Evolutionary conservation across 1,140 invertebrate species (phyloP).

Genomic region (Drosophila lacteicornis): DNA sequence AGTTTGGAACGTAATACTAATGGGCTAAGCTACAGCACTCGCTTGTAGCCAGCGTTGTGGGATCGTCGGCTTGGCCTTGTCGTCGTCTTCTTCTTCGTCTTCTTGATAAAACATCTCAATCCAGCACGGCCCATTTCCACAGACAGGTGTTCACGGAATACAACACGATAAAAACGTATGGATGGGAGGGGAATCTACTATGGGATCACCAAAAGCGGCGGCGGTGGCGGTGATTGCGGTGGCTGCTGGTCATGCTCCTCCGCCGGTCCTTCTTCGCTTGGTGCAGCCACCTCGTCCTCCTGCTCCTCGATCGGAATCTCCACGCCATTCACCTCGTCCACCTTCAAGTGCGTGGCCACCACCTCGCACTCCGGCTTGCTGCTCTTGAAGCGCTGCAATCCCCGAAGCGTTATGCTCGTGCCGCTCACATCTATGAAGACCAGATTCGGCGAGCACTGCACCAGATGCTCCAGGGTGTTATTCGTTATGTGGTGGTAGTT

Average conservation of each 20-base stretch:
- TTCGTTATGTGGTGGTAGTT: slow-evolving; percentile 89
- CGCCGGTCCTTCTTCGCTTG: slow-evolving; percentile 12
- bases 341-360: slow-evolving; percentile 84
- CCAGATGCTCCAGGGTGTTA: slow-evolving; percentile 87
- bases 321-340: slow-evolving; percentile 1
- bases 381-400: slow-evolving; percentile 86
- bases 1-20: slow-evolving; percentile 38
- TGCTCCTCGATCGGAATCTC: slow-evolving; percentile 4
- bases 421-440: slow-evolving; percentile 87
- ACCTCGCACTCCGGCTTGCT: slow-evolving; percentile 86
- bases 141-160: slow-evolving; percentile 19
- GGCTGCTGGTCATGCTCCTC: slow-evolving; percentile 5
- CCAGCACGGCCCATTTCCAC: slow-evolving; percentile 21
- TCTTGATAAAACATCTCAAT: slow-evolving; percentile 21
- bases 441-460: slow-evolving; percentile 87
- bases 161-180: slow-evolving; percentile 16
- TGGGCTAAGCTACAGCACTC: slow-evolving; percentile 41
- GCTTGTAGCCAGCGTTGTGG: slow-evolving; percentile 51
- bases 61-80: slow-evolving; percentile 47
- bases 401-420: slow-evolving; percentile 86
- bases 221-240: slow-evolving; percentile 16
- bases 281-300: neutral
- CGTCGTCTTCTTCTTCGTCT: slow-evolving; percentile 14
- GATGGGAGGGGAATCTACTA: slow-evolving; percentile 1
- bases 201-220: slow-evolving; percentile 11